Evolutionary conservation across 2,888 invertebrate species (phyloP), one percentile per base, ranked within the genome.

Genomic region (Lasioglossum villosulum): DNA sequence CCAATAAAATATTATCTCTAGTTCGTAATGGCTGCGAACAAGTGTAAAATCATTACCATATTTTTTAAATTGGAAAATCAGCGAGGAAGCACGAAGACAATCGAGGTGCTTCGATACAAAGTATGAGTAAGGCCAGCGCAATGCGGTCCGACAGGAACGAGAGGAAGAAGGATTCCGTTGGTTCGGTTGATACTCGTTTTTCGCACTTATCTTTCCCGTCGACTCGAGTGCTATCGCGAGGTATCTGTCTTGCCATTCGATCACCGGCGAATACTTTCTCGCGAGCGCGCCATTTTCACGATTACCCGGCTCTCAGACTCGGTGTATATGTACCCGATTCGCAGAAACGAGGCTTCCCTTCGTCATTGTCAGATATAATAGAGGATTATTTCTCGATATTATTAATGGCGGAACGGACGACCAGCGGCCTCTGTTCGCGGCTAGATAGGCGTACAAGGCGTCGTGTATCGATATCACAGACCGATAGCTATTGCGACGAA

Each of bases 391-490:
- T 80, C 70, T 84, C 37, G 80, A 72, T 85, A 73, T 85, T 84
- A 85, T 84, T 85, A 85, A 68, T 39, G 77, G n/a, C 48, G 23
- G 42, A 63, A 8, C 10, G 63, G 63, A 6, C 27, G 27, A 27
- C 63, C 30, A 6, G 30, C 19, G 48, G 73, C 56, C 68, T 59
- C 71, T 63, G 72, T 76, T 80, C 75, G 74, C 78, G 82, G 78
- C 75, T 59, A 70, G 76, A 86, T 78, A 83, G 76, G 75, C 82
- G 81, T 83, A 82, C 68, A 79, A 79, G 79, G 59, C 78, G 75
- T 85, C 88, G 86, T 84, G 88, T 91, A 93, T 94, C 92, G 93
- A 93, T 93, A 93, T 90, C 89, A 90, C 85, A 86, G 90, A 2
- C 91, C 91, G 93, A 94, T 93, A 92, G 90, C 75, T 79, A 78